These are phyloP conservation scores for Abrostola tripartita DNA, from an alignment of 2,888 invertebrate genomes.

Conservation along the genomic window DNA sequence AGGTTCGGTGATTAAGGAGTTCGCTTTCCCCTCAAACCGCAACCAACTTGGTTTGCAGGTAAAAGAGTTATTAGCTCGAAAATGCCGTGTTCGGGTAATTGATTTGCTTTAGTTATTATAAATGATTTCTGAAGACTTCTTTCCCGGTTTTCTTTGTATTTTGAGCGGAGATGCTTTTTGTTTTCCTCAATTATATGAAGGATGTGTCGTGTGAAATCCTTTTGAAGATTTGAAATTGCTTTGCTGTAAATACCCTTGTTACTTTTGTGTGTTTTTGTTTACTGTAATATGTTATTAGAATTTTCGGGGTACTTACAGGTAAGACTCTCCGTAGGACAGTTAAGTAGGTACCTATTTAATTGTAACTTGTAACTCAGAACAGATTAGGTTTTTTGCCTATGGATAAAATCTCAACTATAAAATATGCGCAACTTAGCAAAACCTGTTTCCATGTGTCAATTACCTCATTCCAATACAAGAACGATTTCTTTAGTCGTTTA, in stretches of 20 bases:
- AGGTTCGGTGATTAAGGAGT: constrained; percentile 69
- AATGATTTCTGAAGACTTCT: constrained; percentile 38
- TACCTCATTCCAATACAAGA: too few relatives aligned
- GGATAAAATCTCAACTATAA: too few relatives aligned
- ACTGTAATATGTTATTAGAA: too few relatives aligned
- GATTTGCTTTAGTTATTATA: constrained; percentile 52
- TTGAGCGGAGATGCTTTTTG: background rate
- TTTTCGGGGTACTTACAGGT: too few relatives aligned
- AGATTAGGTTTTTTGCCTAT: too few relatives aligned
- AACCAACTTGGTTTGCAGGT: constrained; percentile 46
- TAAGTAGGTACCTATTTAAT: too few relatives aligned
- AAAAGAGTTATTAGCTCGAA: constrained; percentile 57
- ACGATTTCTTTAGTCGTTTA: background rate
- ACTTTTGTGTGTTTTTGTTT: background rate
- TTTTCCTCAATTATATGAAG: constrained; percentile 14
- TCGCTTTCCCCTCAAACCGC: constrained; percentile 46
- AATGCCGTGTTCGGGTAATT: constrained; percentile 50
- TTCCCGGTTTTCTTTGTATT: constrained; percentile 20
- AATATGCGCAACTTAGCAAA: too few relatives aligned
- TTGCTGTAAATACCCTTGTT: background rate
- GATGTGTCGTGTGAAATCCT: background rate
- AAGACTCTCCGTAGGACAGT: too few relatives aligned
- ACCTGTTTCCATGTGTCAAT: too few relatives aligned
- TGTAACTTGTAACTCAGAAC: too few relatives aligned
- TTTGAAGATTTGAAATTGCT: background rate